phyloP scores from a whole-genome alignment of 1,140 invertebrate species.

The Xylocopa sonorina region DNA sequence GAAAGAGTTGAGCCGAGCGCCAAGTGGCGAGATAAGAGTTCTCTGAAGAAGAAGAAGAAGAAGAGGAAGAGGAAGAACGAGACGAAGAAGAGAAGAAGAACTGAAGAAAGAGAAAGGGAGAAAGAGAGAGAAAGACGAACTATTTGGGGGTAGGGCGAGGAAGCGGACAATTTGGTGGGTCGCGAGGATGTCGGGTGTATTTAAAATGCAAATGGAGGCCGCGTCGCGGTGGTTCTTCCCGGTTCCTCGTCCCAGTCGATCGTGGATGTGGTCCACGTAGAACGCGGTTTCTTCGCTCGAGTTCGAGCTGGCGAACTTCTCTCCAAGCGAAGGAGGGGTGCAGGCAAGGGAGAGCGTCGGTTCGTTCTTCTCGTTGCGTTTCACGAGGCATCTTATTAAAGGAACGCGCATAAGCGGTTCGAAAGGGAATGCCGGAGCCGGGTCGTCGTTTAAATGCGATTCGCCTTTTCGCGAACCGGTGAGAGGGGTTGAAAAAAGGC shows the following conservation, averaged over 20 bases:
- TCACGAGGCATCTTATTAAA: conserved; percentile 45
- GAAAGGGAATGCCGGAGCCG: conserved; percentile 50
- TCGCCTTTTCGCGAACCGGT: conserved; percentile 7
- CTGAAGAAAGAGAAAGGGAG: not conserved
- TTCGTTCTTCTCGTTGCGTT: conserved; percentile 20
- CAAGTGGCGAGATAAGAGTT: conserved; percentile 22
- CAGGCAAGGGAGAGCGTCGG: not conserved
- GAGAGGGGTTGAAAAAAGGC: conserved; percentile 35
- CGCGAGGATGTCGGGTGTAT: conserved; percentile 53
- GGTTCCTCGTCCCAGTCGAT: conserved; percentile 45
- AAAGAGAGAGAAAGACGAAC: not conserved
- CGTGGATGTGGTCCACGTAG: conserved; percentile 46
- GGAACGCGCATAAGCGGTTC: conserved; percentile 45
- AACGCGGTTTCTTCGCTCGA: not conserved
- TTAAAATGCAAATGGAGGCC: conserved; percentile 65
- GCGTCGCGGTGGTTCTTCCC: conserved; percentile 53
- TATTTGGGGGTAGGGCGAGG: not conserved
- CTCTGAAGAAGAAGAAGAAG: not conserved
- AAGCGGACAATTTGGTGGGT: conserved; percentile 53
- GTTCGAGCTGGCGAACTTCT: not conserved
- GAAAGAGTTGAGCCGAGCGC: not conserved
- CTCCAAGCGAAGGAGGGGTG: not conserved
- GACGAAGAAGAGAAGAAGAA: conserved; percentile 16
- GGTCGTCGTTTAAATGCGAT: conserved; percentile 53
- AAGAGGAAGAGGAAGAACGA: conserved; percentile 10